Conservation (phyloP, 2,888 invertebrate species). For the Erynnis tages region DNA sequence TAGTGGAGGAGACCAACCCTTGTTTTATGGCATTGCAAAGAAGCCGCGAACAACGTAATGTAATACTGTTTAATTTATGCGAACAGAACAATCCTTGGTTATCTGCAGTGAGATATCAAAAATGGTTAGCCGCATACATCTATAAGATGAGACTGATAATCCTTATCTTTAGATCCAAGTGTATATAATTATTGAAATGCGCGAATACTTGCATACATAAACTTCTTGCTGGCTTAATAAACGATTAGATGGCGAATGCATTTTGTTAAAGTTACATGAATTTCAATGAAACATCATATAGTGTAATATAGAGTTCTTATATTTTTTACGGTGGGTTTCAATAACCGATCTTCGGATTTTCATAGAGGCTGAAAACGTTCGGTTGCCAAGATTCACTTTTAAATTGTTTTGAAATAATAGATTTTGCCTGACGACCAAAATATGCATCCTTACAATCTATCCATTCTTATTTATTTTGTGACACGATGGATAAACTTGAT, state of each 20-base stretch:
- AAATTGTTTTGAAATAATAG: no score
- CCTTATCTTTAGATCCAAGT: not conserved
- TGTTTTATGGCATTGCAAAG: conserved; percentile 36
- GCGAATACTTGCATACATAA: not conserved
- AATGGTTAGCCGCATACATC: conserved; percentile 23
- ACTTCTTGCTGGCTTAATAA: not conserved
- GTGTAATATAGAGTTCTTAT: no score
- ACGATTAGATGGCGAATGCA: not conserved
- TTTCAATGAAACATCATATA: no score
- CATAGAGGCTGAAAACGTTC: no score
- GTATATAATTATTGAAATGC: not conserved
- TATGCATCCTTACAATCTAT: no score
- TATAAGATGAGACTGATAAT: conserved; percentile 22
- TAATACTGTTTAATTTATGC: conserved; percentile 39
- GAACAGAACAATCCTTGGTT: conserved; percentile 30
- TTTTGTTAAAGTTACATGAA: no score
- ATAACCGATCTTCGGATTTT: no score
- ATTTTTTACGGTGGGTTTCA: no score
- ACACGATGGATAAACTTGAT: no score
- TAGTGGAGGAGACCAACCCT: conserved; percentile 23
- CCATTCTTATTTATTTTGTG: no score
- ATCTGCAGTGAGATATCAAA: conserved; percentile 35
- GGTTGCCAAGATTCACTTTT: no score
- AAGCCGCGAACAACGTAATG: conserved; percentile 25
- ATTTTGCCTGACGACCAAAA: no score